Conservation (phyloP, 2,888 invertebrate genomes). For the Mayetiola destructor region DNA sequence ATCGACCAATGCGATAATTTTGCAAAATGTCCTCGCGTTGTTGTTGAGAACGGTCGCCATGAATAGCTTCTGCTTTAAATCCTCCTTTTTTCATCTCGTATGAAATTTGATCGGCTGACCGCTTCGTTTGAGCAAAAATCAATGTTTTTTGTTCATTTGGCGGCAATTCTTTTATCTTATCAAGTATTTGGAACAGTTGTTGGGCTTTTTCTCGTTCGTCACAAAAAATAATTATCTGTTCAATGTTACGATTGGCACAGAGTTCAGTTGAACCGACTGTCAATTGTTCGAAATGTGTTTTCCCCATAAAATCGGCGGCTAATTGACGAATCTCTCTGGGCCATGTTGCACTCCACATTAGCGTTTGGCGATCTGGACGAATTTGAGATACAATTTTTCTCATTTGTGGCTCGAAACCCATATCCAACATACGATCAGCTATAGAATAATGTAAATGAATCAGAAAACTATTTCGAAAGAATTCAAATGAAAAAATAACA, state of each 20-base stretch:
- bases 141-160: slow-evolving; percentile 58
- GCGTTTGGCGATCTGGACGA: slow-evolving; percentile 82
- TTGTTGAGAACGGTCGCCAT: slow-evolving; percentile 91
- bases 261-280: slow-evolving; percentile 28
- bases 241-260: slow-evolving; percentile 14
- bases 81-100: slow-evolving; percentile 44
- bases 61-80: slow-evolving; percentile 50
- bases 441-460: slow-evolving; percentile 26
- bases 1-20: slow-evolving; percentile 77
- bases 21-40: slow-evolving; percentile 84
- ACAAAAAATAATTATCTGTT: slow-evolving; percentile 1
- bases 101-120: slow-evolving; percentile 79
- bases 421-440: slow-evolving; percentile 91
- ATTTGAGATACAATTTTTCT: slow-evolving; percentile 87
- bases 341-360: slow-evolving; percentile 99
- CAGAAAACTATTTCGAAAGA: not conserved
- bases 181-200: not conserved
- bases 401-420: slow-evolving; percentile 96
- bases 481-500: not conserved
- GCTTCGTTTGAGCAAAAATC: slow-evolving; percentile 93
- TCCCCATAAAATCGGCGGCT: slow-evolving; percentile 80
- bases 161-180: not conserved
- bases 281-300: slow-evolving; percentile 68
- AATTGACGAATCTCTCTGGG: slow-evolving; percentile 86
- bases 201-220: slow-evolving; percentile 4